Base-by-base conservation (phyloP, 2,113 vertebrate species). In the Xiphophorus couchianus region DNA sequence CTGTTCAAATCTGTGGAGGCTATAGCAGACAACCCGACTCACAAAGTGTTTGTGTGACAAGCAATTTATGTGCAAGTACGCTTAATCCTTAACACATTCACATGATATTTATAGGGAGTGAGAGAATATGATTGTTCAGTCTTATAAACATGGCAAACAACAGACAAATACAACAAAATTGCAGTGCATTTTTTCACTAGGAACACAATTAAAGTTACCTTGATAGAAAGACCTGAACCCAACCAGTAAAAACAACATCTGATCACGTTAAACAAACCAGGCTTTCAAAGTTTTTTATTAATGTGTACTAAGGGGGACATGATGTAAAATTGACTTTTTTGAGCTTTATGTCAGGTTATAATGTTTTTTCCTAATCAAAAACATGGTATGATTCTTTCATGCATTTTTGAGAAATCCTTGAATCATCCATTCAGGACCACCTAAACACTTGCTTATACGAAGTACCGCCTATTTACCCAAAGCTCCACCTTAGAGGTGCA, bases 51-150 rank as follows among this genome's bases (percentile, higher is more conserved):
- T 28, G 19, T 82, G 66, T 79, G 75, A 85, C 74, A 62, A 70
- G 60, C 54, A 44, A 65, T 75, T 19, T 5, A 66, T 76, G 67
- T 74, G 69, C 69, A 78, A 78, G 58, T 44, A 35, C 51, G 64
- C 69, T 73, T 64, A 12, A 61, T 76, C 77, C 66, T 69, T 71
- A 61, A 83, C 35, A 65, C 62, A 61, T 70, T 75, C 68, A 78
- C 78, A 66, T 80, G 42, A 78, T 81, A 77, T 72, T 62, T 35
- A 42, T 44, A 60, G 54, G 69, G 48, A 80, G 66, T 69, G 73
- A 83, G 28, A 82, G 73, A 5, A 48, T 29, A 42, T 42, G 62
- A 76, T 69, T 83, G 54, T 86, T 84, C 13, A 61, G 33, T 70
- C 29, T 31, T 60, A 15, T 13, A 69, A n/a, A 71, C 65, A 71